Conservation (phyloP, 1,140 invertebrate genomes). For the Steinernema feltiae region DNA sequence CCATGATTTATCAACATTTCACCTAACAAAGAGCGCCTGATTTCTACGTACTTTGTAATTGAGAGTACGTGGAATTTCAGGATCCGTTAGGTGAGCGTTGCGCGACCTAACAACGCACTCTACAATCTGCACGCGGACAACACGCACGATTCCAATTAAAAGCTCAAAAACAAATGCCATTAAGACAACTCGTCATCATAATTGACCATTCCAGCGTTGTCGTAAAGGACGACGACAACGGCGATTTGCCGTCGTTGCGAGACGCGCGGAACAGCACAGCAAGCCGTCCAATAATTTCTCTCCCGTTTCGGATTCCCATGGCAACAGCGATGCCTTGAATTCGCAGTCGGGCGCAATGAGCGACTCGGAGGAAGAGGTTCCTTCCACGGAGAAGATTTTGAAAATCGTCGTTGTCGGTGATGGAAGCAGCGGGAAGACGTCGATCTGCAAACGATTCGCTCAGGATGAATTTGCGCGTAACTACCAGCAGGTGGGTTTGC, state of each 20-base stretch:
- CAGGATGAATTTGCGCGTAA: slow-evolving; percentile 71
- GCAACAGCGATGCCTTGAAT: background rate
- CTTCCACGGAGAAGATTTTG: slow-evolving; percentile 65
- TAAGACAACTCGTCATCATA: no score
- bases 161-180: no score
- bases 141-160: no score
- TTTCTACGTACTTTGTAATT: no score
- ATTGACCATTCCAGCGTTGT: background rate
- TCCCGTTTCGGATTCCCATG: slow-evolving; percentile 14
- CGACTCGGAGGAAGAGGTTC: slow-evolving; percentile 62
- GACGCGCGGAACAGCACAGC: background rate
- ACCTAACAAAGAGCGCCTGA: no score
- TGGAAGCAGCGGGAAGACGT: slow-evolving; percentile 74
- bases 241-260: no score
- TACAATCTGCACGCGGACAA: no score
- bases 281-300: slow-evolving; percentile 8
- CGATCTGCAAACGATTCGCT: slow-evolving; percentile 66
- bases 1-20: no score
- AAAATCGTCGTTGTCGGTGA: slow-evolving; percentile 77
- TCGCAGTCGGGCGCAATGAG: background rate
- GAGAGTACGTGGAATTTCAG: no score
- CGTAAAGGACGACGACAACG: background rate
- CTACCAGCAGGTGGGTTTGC: slow-evolving; percentile 60
- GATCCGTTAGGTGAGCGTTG: no score
- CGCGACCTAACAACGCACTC: no score